These are phyloP conservation scores for Armadillidium nasatum DNA, from an alignment of 1,140 invertebrate genomes.

Conservation along the genomic window DNA sequence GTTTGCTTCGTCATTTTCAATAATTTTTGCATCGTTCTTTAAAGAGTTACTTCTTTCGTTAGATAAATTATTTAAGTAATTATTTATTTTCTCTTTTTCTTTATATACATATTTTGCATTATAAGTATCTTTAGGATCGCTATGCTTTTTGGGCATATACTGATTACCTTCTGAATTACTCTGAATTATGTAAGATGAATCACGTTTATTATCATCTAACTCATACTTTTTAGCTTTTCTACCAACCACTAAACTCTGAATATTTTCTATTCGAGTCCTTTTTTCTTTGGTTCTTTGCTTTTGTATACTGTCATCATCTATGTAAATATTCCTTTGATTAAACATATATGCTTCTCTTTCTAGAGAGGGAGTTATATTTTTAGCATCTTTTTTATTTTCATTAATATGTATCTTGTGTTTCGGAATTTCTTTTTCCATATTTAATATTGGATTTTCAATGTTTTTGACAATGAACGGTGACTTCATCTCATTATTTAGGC, in stretches of 20 bases:
- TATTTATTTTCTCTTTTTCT: neutral
- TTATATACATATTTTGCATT: neutral
- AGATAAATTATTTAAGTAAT: neutral
- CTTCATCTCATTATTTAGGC: slow-evolving; percentile 24
- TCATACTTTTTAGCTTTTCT: neutral
- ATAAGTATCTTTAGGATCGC: neutral
- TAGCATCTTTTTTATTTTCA: neutral
- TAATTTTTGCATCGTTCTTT: too few relatives aligned
- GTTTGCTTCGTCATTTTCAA: neutral
- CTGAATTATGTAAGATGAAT: too few relatives aligned
- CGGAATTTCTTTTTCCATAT: neutral
- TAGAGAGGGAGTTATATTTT: slow-evolving; percentile 1
- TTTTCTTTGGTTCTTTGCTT: neutral
- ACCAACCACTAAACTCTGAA: neutral
- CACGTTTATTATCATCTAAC: neutral
- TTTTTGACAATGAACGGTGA: slow-evolving; percentile 41
- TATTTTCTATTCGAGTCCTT: neutral
- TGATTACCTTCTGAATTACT: too few relatives aligned
- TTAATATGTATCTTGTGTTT: neutral
- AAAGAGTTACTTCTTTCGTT: neutral
- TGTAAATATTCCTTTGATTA: slow-evolving; percentile 10
- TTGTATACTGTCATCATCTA: neutral
- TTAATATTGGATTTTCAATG: neutral
- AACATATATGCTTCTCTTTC: neutral
- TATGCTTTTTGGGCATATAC: too few relatives aligned